Percentiles rank a stretch among this genome's conserved stretches.
phyloP scores from a whole-genome alignment of 2,797 vertebrate genomes.

The Sebastiscus tertius region DNA sequence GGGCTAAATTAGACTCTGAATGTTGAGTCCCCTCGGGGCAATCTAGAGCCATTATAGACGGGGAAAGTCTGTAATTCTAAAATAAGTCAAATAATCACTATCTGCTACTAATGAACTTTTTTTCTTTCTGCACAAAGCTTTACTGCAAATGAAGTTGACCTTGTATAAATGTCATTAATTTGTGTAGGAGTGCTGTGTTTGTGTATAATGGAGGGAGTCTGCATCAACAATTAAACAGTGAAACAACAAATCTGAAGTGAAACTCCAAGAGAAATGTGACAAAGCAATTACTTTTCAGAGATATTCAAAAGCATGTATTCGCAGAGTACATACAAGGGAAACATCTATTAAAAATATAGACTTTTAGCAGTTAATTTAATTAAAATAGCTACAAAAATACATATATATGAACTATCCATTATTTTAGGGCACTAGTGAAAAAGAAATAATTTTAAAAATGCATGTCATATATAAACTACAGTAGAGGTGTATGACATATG shows the following conservation, averaged over 20 bases:
- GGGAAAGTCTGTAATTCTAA: constrained; percentile 24
- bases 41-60: constrained; percentile 19
- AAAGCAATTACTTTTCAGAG: constrained; percentile 5
- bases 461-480: not conserved
- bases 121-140: not conserved
- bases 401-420: not conserved
- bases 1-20: constrained; percentile 42
- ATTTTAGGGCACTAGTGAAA: not conserved
- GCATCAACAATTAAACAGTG: not conserved
- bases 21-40: constrained; percentile 52
- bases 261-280: not conserved
- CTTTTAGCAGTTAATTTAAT: not conserved
- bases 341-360: not conserved
- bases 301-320: not conserved
- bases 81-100: constrained; percentile 34
- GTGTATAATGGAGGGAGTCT: not conserved
- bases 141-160: not conserved
- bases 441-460: not conserved
- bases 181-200: not conserved
- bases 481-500: not conserved
- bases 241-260: not conserved
- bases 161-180: not conserved
- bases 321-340: not conserved
- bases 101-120: constrained; percentile 27
- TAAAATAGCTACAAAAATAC: not conserved